A percentile compares a stretch with the other conserved stretches of the same genome.
phyloP scores from a whole-genome alignment of 1,140 invertebrate genomes.

The Brachionus sp. region DNA sequence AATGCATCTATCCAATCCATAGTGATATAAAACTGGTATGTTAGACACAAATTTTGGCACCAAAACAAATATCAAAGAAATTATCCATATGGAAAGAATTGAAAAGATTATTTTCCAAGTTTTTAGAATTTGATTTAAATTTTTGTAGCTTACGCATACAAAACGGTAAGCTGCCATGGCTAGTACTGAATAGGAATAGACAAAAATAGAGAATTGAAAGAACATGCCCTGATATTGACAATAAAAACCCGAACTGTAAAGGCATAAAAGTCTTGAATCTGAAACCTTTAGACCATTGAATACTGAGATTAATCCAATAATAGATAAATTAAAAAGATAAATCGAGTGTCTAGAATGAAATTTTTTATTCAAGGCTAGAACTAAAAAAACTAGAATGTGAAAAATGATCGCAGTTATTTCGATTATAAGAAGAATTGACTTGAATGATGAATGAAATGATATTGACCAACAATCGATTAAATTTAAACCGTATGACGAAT shows the following conservation, averaged over 20 bases:
- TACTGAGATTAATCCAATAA: slow-evolving; percentile 18
- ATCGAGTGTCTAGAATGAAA: slow-evolving; percentile 21
- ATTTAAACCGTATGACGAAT: neutral
- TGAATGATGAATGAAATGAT: neutral
- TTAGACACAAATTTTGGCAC: neutral
- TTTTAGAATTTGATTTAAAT: slow-evolving; percentile 24
- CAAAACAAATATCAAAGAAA: neutral
- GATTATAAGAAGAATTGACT: neutral
- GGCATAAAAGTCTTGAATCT: neutral
- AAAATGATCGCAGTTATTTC: neutral
- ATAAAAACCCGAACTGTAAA: neutral
- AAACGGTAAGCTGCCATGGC: slow-evolving; percentile 29
- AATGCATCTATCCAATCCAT: neutral
- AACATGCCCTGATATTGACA: slow-evolving; percentile 22
- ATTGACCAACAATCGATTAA: neutral
- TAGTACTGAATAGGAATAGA: slow-evolving; percentile 24
- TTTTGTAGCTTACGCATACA: neutral
- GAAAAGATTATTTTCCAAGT: slow-evolving; percentile 12
- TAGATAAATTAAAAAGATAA: slow-evolving; percentile 22
- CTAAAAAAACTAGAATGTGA: neutral
- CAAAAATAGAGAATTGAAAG: slow-evolving; percentile 14
- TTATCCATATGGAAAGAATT: neutral
- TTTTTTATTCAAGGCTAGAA: neutral
- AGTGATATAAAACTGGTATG: slow-evolving; percentile 4
- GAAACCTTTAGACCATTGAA: neutral